These are phyloP conservation scores for Glaucomys volans DNA, from an alignment of 2,113 vertebrate species.

Conservation along the genomic window DNA sequence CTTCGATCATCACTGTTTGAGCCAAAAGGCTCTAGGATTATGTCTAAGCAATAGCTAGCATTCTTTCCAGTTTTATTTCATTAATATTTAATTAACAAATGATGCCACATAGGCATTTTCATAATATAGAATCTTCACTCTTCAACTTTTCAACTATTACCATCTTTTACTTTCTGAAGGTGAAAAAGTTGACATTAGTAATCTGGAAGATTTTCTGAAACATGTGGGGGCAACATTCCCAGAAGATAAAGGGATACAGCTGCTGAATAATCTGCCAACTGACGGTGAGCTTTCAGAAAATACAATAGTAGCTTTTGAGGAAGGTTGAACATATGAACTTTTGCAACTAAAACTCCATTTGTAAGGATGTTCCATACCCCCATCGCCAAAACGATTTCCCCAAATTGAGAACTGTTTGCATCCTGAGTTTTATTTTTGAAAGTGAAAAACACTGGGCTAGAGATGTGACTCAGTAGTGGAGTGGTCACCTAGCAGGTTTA, in stretches of 20 bases:
- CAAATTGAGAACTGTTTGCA: not conserved
- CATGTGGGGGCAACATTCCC: constrained; percentile 32
- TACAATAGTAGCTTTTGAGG: not conserved
- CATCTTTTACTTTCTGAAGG: constrained; percentile 59
- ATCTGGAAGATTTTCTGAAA: constrained; percentile 48
- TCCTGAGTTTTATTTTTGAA: not conserved
- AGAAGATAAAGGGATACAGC: constrained; percentile 20
- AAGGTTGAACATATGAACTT: not conserved
- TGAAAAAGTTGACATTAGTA: constrained; percentile 5
- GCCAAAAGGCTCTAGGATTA: not conserved
- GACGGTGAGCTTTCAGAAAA: constrained; percentile 66
- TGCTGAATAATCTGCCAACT: constrained; percentile 44
- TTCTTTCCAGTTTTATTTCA: not conserved
- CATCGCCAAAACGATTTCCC: not conserved
- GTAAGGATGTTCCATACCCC: not conserved
- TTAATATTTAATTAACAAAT: constrained; percentile 16
- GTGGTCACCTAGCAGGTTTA: not conserved
- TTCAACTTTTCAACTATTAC: constrained; percentile 16
- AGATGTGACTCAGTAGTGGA: not conserved
- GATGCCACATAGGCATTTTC: not conserved
- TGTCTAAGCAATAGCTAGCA: not conserved
- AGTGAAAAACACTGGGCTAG: not conserved
- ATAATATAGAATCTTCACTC: not conserved
- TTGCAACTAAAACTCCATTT: not conserved
- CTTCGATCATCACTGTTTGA: not conserved